Evolutionary conservation across 2,113 vertebrate species (phyloP), one percentile per base, ranked within the genome.

Genomic region (Atrichornis clamosus): DNA sequence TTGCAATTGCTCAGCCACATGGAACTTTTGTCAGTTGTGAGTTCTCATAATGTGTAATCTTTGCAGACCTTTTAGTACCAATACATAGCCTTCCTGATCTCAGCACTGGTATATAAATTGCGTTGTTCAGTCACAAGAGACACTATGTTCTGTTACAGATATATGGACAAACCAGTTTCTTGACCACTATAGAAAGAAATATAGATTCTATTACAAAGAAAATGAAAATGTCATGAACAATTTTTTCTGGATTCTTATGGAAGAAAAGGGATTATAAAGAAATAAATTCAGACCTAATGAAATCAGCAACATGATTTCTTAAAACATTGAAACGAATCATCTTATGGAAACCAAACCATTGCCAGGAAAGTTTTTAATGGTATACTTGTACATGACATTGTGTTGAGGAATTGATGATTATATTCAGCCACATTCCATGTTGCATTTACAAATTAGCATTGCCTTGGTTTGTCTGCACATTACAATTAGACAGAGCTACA

Each of bases 401-500:
- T 64, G 13, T n/a, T 53, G 49, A 88, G 65, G 72, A 84, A 85
- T 3, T 75, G 68, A 64, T 59, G 9, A 76, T 80, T 68, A 75
- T 60, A 89, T 64, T 79, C 44, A 91, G 82, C 49, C 27, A 85
- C 65, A 89, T 90, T 96, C 80, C 63, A 42, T 62, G 56, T 46
- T 80, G 56, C 46, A 14, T 95, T 96, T 88, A 89, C 47, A 39
- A 69, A 81, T 94, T 79, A 96, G 87, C 89, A 68, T 88, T 76
- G 90, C 75, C 79, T 91, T 89, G 78, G 75, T 96, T 96, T 92
- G 39, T 92, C 91, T 92, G 78, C 83, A 95, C 80, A 68, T 94
- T 94, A 97, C 95, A 91, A 80, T 62, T 52, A 92, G 93, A 96
- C 78, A 87, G 75, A 97, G 79, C 67, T 81, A 96, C 30, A 97